phyloP scores from a whole-genome alignment of 92 coral and sea anemone genomes.

The Scolanthus callimorphus region DNA sequence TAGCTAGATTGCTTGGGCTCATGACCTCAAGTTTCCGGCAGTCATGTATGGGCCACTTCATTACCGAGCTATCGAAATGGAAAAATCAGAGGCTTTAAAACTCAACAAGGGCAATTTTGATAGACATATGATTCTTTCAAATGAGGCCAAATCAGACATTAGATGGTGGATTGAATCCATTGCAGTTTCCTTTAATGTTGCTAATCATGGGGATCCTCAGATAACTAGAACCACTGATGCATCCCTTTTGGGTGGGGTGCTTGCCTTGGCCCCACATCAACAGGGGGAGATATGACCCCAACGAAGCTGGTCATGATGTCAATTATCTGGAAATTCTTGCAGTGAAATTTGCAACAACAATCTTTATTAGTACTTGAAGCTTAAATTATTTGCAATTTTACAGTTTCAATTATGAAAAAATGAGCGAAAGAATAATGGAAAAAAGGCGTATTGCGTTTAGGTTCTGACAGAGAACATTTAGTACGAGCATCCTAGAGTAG shows the following conservation, averaged over 20 bases:
- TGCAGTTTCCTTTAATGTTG: neutral
- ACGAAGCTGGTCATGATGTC: constrained; percentile 42
- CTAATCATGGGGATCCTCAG: constrained; percentile 1
- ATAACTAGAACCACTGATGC: constrained; percentile 8
- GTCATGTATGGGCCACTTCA: constrained; percentile 48
- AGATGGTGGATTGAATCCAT: constrained; percentile 22
- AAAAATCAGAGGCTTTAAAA: constrained; percentile 50
- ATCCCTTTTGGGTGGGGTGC: constrained; percentile 12
- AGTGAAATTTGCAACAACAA: neutral
- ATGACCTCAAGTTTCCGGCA: no score
- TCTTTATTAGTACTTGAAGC: no score
- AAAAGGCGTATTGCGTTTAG: no score
- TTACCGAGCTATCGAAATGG: constrained; percentile 37
- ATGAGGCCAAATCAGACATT: neutral
- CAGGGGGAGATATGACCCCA: no score
- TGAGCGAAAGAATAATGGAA: no score
- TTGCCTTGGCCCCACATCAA: no score
- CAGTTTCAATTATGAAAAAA: no score
- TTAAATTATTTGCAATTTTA: no score
- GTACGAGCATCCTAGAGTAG: no score
- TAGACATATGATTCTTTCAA: constrained; percentile 8
- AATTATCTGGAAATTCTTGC: constrained; percentile 53
- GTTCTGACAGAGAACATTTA: no score
- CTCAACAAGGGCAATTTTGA: constrained; percentile 23
- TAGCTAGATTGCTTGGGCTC: constrained; percentile 35